A percentile compares a stretch with the other conserved stretches of the same genome.
Conservation (phyloP, 2,113 vertebrate species). For the Vicugna pacos region DNA sequence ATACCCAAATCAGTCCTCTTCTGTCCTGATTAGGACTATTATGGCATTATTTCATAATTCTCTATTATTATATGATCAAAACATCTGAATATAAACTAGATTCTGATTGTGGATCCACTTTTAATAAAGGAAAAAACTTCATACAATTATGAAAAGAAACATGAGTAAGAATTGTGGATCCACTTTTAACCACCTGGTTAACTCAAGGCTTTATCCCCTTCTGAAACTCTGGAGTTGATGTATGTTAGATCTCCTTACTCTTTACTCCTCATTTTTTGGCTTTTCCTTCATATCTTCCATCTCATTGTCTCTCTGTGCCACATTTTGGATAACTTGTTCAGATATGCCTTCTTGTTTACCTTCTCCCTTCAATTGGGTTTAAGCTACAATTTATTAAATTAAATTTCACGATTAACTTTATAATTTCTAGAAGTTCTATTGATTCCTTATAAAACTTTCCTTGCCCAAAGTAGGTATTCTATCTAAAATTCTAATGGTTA, state of each 20-base stretch:
- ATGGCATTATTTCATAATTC: neutral
- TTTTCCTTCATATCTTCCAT: neutral
- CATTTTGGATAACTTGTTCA: neutral
- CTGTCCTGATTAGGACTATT: neutral
- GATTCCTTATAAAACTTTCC: neutral
- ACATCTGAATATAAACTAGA: neutral
- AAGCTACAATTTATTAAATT: neutral
- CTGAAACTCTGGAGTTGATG: neutral
- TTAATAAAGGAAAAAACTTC: neutral
- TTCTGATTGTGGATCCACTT: neutral
- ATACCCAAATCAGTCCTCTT: neutral
- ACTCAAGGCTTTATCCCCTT: neutral
- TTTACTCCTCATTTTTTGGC: neutral
- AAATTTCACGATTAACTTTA: neutral
- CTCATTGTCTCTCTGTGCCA: neutral
- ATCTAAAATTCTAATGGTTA: neutral
- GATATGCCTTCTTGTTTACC: neutral
- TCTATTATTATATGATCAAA: neutral
- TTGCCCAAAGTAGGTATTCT: neutral
- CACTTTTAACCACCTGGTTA: neutral
- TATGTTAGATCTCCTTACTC: neutral
- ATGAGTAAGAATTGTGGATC: neutral
- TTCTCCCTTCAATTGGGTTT: neutral
- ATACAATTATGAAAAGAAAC: no score
- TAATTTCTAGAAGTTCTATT: neutral